A percentile compares a stretch with the other conserved stretches of the same genome.
Evolutionary conservation across 2,888 invertebrate genomes (phyloP).

Genomic region (Oxystoma pomonae): DNA sequence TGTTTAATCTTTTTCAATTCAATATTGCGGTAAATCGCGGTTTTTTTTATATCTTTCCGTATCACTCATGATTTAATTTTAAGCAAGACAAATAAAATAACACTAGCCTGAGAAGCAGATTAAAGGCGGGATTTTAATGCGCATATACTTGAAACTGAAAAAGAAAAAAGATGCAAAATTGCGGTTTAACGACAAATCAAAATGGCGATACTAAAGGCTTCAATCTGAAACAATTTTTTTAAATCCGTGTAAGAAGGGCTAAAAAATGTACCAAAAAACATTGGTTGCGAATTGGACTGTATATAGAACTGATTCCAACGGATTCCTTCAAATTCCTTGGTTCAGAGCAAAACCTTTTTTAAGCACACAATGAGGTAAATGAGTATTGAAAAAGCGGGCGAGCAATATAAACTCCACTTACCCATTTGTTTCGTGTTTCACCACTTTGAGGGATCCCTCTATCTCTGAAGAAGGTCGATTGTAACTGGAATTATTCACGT

Average conservation of each 20-base stretch:
- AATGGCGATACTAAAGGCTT: not conserved
- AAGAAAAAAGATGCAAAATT: not conserved
- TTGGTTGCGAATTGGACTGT: not conserved
- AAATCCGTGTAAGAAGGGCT: not conserved
- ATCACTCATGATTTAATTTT: not conserved
- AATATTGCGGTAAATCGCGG: not conserved
- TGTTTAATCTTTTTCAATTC: not conserved
- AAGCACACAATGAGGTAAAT: not conserved
- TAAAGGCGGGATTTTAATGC: too few relatives aligned
- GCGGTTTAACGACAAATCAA: not conserved
- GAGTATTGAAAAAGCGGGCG: not conserved
- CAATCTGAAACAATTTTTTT: not conserved
- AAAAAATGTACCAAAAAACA: not conserved
- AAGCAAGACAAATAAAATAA: too few relatives aligned
- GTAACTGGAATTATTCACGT: too few relatives aligned
- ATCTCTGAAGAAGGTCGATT: too few relatives aligned
- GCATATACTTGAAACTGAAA: too few relatives aligned
- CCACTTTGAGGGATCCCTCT: not conserved
- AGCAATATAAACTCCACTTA: not conserved
- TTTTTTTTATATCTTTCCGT: not conserved
- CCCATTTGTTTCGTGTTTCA: not conserved
- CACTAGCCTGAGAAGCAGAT: too few relatives aligned
- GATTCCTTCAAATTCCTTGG: not conserved
- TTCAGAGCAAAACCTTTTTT: not conserved
- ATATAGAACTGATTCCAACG: not conserved